Base-by-base conservation (phyloP, 2,113 vertebrate species). In the Cynocephalus volans region DNA sequence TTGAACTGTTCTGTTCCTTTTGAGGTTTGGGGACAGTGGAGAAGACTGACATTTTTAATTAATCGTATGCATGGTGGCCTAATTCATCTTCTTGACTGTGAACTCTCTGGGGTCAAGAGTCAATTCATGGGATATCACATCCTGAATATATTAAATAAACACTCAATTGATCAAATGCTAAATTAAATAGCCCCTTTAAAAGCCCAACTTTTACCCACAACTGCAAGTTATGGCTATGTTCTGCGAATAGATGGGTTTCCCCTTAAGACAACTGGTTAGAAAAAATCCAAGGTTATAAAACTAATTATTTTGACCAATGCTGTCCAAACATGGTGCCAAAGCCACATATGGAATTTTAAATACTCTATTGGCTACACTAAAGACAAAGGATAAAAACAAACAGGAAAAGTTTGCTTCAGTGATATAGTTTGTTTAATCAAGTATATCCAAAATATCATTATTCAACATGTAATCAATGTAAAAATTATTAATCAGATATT, bases 81-180 rank as follows among this genome's bases (percentile, higher is more conserved):
- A 95, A 97, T 97, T 79, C 52, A 65, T 97, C 95, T 96, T 97
- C 91, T 91, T 82, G 45, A 56, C 58, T 75, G 54, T 91, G 69
- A 84, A 70, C 86, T 45, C 33, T 52, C 92, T 93, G 50, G 67
- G 62, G 64, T 97, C 79, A 97, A 92, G 64, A 80, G 95, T 95
- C 86, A 95, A 88, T 90, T 28, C 65, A 87, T 18, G 87, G 91
- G 83, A 83, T 28, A 80, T 28, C 82, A 36, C 36, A 93, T 96
- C 52, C 15, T 83, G 91, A 84, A 97, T 93, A 70, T 79, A 89
- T 85, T 89, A 90, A 88, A 76, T 67, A 92, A 95, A 95, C 12
- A 92, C n/a, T 86, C 69, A 54, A 65, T 90, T 88, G 81, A 96
- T 94, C 48, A 93, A 90, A 91, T 93, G 93, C 94, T 94, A 77